A percentile compares a stretch with the other conserved stretches of the same genome.
Evolutionary conservation across 2,797 vertebrate genomes (phyloP).

Genomic region (Aldrovandia affinis): DNA sequence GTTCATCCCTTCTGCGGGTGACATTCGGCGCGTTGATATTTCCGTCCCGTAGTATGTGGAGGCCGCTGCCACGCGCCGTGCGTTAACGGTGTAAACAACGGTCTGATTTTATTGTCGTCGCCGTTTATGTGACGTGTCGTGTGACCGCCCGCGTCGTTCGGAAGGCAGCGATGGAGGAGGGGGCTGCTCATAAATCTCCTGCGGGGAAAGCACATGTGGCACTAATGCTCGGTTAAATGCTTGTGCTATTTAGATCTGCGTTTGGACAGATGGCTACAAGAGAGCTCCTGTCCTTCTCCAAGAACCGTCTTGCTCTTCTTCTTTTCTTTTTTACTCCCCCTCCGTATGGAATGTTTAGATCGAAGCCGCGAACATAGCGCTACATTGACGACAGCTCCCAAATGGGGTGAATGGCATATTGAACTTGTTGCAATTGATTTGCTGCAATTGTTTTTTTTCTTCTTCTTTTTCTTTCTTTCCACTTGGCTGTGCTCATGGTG

Average conservation of each 20-base stretch:
- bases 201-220: slow-evolving; percentile 44
- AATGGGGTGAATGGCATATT: background rate
- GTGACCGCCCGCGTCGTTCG: background rate
- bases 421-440: slow-evolving; percentile 25
- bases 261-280: slow-evolving; percentile 60
- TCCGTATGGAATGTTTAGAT: background rate
- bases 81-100: slow-evolving; percentile 28
- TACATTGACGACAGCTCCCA: background rate
- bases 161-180: slow-evolving; percentile 6
- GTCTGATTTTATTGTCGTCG: slow-evolving; percentile 44
- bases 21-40: background rate
- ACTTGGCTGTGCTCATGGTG: slow-evolving; percentile 32
- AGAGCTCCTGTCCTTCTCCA: slow-evolving; percentile 27
- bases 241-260: slow-evolving; percentile 59
- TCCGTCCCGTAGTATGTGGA: background rate
- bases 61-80: background rate
- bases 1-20: background rate
- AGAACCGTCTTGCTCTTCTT: background rate
- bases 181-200: slow-evolving; percentile 36
- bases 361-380: background rate
- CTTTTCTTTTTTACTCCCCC: background rate
- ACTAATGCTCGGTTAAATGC: slow-evolving; percentile 62
- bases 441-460: slow-evolving; percentile 16
- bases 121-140: slow-evolving; percentile 43
- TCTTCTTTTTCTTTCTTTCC: slow-evolving; percentile 3